Percentiles rank a stretch among this genome's conserved stretches.
Conservation (phyloP, 1,140 invertebrate species). For the Aphaenogaster rudis region DNA sequence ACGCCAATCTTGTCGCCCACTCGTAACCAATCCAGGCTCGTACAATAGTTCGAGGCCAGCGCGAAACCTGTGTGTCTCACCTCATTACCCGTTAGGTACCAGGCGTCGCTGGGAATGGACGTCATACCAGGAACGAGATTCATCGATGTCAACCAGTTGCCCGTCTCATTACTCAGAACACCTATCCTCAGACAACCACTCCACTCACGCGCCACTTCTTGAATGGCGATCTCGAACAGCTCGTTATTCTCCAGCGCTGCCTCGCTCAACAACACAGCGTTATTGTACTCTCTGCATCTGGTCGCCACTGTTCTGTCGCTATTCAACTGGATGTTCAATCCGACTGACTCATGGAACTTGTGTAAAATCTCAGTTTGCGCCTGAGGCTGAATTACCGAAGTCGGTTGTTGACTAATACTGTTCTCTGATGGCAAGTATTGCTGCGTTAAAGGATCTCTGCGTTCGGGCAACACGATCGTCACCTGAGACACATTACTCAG, state of each 20-base stretch:
- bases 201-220: slow-evolving; percentile 89
- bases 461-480: slow-evolving; percentile 85
- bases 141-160: slow-evolving; percentile 89
- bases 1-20: slow-evolving; percentile 91
- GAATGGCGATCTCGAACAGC: slow-evolving; percentile 91
- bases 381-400: slow-evolving; percentile 84
- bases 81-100: slow-evolving; percentile 91
- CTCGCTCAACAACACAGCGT: slow-evolving; percentile 92
- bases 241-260: slow-evolving; percentile 91
- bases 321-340: slow-evolving; percentile 91
- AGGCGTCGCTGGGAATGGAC: slow-evolving; percentile 88
- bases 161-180: slow-evolving; percentile 85
- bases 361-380: slow-evolving; percentile 83
- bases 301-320: slow-evolving; percentile 90
- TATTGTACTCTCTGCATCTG: slow-evolving; percentile 89
- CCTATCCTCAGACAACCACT: slow-evolving; percentile 93
- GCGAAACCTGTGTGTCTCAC: slow-evolving; percentile 89
- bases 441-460: slow-evolving; percentile 83
- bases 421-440: slow-evolving; percentile 85
- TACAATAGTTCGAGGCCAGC: slow-evolving; percentile 89
- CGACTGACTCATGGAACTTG: slow-evolving; percentile 91
- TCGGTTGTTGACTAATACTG: slow-evolving; percentile 85
- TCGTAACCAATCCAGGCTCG: slow-evolving; percentile 93
- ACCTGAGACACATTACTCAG: slow-evolving; percentile 76
- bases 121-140: slow-evolving; percentile 89